A percentile compares a stretch with the other conserved stretches of the same genome.
Evolutionary conservation across 2,113 vertebrate genomes (phyloP).

Genomic region (Aegotheles bennettii): DNA sequence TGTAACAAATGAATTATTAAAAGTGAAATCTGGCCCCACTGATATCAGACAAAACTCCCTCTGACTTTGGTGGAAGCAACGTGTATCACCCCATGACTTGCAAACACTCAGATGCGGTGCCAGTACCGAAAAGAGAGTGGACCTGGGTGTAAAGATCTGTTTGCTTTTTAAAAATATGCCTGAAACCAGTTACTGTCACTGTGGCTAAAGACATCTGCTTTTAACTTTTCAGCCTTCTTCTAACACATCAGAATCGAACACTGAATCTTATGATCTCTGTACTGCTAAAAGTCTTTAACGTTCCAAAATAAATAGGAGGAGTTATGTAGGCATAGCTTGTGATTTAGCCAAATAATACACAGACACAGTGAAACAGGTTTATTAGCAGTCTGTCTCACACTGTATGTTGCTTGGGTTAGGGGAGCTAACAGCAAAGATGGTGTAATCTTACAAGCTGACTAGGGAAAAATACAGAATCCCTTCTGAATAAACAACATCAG

Average conservation of each 20-base stretch:
- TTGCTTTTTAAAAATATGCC: neutral
- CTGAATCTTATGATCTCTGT: neutral
- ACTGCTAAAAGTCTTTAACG: neutral
- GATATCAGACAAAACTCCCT: neutral
- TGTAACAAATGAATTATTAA: neutral
- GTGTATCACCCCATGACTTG: neutral
- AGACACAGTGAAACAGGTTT: neutral
- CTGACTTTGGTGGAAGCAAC: neutral
- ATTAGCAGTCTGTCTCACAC: conserved; percentile 51
- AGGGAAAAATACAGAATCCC: conserved; percentile 40
- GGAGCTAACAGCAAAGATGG: conserved; percentile 55
- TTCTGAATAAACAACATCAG: conserved; percentile 19
- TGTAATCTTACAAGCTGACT: conserved; percentile 29
- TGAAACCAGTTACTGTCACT: neutral
- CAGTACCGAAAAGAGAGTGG: neutral
- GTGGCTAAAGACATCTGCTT: neutral
- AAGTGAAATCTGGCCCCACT: neutral
- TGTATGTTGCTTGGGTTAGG: conserved; percentile 42
- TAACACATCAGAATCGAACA: neutral
- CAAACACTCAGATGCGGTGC: neutral
- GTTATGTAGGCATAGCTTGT: neutral
- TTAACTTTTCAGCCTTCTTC: neutral
- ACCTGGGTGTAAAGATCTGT: neutral
- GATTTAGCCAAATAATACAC: conserved; percentile 5
- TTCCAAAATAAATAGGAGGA: neutral